These are phyloP conservation scores for Elysia chlorotica DNA, from an alignment of 1,140 invertebrate species.

Conservation along the genomic window DNA sequence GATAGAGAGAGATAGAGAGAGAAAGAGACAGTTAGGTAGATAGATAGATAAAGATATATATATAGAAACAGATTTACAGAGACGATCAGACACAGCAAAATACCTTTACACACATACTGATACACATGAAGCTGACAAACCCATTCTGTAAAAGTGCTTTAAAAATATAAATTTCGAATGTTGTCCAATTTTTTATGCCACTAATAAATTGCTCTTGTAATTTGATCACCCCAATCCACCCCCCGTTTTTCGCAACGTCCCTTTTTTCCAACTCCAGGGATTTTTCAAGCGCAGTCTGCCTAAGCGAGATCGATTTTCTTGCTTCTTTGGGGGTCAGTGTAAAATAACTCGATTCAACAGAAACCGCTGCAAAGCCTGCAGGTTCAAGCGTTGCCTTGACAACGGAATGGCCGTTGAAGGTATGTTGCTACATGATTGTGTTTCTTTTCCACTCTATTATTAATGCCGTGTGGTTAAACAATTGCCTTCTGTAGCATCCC, in stretches of 20 bases:
- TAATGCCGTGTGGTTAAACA: not conserved
- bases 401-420: slow-evolving; percentile 58
- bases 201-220: too few relatives aligned
- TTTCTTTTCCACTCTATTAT: not conserved
- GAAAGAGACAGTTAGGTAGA: too few relatives aligned
- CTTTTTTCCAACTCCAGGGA: slow-evolving; percentile 45
- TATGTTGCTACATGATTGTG: slow-evolving; percentile 26
- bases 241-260: too few relatives aligned
- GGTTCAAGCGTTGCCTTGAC: slow-evolving; percentile 53
- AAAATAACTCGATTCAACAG: slow-evolving; percentile 53
- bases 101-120: not conserved
- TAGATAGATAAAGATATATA: too few relatives aligned
- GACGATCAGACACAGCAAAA: too few relatives aligned
- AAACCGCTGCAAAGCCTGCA: slow-evolving; percentile 60
- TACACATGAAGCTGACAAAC: not conserved
- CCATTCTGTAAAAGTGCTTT: too few relatives aligned
- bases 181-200: too few relatives aligned
- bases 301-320: slow-evolving; percentile 56
- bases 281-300: slow-evolving; percentile 57
- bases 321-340: slow-evolving; percentile 58
- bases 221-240: too few relatives aligned
- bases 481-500: not conserved
- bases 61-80: too few relatives aligned
- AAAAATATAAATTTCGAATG: too few relatives aligned
- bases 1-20: too few relatives aligned